Conservation (phyloP, 2,113 vertebrate species). For the Donacobius atricapilla region DNA sequence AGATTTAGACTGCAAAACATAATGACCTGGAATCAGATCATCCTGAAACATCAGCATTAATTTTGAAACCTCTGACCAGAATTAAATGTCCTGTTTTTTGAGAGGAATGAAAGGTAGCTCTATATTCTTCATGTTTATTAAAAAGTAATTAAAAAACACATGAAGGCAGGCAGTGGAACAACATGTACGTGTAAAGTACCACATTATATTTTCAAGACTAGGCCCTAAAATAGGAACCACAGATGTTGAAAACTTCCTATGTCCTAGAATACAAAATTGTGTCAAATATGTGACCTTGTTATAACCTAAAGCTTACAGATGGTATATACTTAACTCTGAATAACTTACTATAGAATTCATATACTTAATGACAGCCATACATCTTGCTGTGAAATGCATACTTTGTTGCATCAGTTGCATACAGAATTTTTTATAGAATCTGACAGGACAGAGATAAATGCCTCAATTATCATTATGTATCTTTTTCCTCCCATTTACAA, state of each 20-base stretch:
- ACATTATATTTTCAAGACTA: neutral
- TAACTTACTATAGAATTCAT: neutral
- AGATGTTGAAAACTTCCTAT: conserved; percentile 53
- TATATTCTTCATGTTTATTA: neutral
- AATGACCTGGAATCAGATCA: neutral
- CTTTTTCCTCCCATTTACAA: neutral
- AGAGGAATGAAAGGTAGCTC: neutral
- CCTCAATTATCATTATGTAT: neutral
- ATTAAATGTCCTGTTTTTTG: neutral
- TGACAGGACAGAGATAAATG: neutral
- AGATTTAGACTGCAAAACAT: neutral
- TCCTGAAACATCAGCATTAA: neutral
- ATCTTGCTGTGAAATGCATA: neutral
- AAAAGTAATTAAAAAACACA: neutral
- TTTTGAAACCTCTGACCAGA: neutral
- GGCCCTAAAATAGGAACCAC: conserved; percentile 28
- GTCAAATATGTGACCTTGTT: conserved; percentile 25
- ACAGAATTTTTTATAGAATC: neutral
- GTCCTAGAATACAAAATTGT: conserved; percentile 30
- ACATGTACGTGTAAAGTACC: conserved; percentile 9
- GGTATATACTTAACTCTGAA: conserved; percentile 38
- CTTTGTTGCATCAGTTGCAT: neutral
- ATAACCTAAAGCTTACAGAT: conserved; percentile 13
- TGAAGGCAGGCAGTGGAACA: conserved; percentile 8
- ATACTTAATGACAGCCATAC: conserved; percentile 6